phyloP scores from a whole-genome alignment of 2,888 invertebrate genomes.

The Diabrotica balteata region DNA sequence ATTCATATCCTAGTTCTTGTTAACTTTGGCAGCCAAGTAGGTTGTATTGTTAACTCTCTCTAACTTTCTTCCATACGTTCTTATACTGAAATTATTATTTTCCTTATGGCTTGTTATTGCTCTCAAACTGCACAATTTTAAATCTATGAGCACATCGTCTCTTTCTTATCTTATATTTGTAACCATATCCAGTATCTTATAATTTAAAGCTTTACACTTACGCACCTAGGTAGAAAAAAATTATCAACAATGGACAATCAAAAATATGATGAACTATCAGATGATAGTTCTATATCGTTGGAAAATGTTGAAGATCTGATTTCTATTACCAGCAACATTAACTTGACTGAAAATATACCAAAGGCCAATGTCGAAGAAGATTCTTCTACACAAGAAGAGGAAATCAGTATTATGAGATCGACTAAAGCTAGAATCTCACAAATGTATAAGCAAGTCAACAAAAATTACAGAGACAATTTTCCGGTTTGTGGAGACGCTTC shows the following conservation, averaged over 20 bases:
- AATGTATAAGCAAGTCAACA: conserved; percentile 49
- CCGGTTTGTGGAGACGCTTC: conserved; percentile 39
- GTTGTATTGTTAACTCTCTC: too few species aligned
- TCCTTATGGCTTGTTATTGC: too few species aligned
- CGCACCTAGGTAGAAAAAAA: conserved; percentile 12
- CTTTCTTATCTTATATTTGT: too few species aligned
- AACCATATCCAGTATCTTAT: too few species aligned
- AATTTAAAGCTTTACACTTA: background rate
- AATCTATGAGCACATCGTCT: too few species aligned
- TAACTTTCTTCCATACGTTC: too few species aligned
- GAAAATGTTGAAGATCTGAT: conserved; percentile 56
- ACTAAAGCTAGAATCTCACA: conserved; percentile 40
- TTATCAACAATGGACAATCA: conserved; percentile 29
- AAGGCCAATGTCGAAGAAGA: conserved; percentile 20
- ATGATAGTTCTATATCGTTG: conserved; percentile 51
- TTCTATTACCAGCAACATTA: conserved; percentile 43
- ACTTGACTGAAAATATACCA: conserved; percentile 27
- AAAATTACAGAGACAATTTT: conserved; percentile 56
- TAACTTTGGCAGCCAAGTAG: too few species aligned
- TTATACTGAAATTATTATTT: too few species aligned
- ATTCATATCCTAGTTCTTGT: too few species aligned
- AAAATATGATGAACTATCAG: conserved; percentile 39
- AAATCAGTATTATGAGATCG: background rate
- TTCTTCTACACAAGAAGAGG: conserved; percentile 19
- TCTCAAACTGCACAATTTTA: too few species aligned